phyloP scores from a whole-genome alignment of 2,797 vertebrate species.

The Gila robusta region DNA sequence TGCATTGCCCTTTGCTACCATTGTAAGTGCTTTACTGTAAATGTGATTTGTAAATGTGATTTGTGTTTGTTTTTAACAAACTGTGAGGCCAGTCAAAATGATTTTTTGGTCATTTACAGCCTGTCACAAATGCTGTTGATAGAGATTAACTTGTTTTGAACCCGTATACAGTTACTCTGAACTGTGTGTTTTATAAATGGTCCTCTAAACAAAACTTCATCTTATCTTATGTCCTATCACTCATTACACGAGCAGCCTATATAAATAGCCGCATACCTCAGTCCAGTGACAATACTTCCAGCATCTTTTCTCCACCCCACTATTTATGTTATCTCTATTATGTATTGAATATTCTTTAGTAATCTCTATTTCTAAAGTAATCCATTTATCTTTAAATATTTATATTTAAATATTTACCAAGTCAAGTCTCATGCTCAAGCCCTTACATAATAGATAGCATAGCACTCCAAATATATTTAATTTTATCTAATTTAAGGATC shows the following conservation, averaged over 20 bases:
- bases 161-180: not conserved
- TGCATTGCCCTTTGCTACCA: not conserved
- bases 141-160: not conserved
- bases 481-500: not conserved
- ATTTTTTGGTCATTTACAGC: constrained; percentile 9
- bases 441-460: not conserved
- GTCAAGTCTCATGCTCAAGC: not conserved
- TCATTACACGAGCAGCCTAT: not conserved
- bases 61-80: constrained; percentile 7
- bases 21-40: constrained; percentile 12
- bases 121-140: not conserved
- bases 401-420: not conserved
- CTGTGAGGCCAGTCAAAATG: not conserved
- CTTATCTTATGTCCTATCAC: not conserved
- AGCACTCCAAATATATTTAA: constrained; percentile 5
- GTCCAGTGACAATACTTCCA: not conserved
- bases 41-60: not conserved
- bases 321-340: not conserved
- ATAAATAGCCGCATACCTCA: not conserved
- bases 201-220: not conserved
- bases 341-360: not conserved
- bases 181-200: not conserved
- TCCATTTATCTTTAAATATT: not conserved
- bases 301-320: not conserved
- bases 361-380: too few relatives aligned